Conservation (phyloP, 2,113 vertebrate genomes). For the Morone chrysops region DNA sequence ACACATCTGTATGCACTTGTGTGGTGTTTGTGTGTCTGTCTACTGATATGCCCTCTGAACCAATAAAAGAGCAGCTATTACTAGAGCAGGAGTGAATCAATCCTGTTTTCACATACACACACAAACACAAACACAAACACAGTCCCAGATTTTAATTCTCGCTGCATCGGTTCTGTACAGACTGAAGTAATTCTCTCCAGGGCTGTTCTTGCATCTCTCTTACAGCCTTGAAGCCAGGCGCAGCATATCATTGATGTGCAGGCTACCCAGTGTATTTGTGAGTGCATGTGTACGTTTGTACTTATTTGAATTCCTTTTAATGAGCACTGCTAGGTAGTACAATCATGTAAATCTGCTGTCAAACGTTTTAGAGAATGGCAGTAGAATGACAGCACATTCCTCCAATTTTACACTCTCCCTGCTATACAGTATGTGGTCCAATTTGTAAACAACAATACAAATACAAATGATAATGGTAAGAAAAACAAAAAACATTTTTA, state of each 20-base stretch:
- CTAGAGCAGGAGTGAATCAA: constrained; percentile 17
- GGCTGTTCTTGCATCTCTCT: constrained; percentile 45
- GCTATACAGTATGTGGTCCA: background rate
- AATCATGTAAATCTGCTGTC: constrained; percentile 16
- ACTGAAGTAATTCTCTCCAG: constrained; percentile 47
- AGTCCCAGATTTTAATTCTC: constrained; percentile 45
- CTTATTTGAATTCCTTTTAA: constrained; percentile 13
- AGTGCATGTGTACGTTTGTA: background rate
- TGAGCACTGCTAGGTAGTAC: constrained; percentile 6
- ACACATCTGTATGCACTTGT: constrained; percentile 4
- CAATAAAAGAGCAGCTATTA: constrained; percentile 43
- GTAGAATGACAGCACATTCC: background rate
- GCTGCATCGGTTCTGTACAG: constrained; percentile 32
- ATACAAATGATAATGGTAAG: background rate
- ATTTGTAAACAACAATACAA: background rate
- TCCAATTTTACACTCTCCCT: background rate
- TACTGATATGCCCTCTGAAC: constrained; percentile 34
- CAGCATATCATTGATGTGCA: constrained; percentile 25
- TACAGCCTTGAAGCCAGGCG: constrained; percentile 23
- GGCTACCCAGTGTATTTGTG: constrained; percentile 4
- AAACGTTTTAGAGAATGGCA: background rate
- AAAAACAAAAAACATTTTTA: too few relatives aligned
- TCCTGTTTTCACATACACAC: constrained; percentile 24
- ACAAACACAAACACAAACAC: constrained; percentile 20
- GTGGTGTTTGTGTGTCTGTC: constrained; percentile 3